These are phyloP conservation scores for Garrulus glandarius DNA, from an alignment of 2,797 vertebrate species.

Conservation along the genomic window DNA sequence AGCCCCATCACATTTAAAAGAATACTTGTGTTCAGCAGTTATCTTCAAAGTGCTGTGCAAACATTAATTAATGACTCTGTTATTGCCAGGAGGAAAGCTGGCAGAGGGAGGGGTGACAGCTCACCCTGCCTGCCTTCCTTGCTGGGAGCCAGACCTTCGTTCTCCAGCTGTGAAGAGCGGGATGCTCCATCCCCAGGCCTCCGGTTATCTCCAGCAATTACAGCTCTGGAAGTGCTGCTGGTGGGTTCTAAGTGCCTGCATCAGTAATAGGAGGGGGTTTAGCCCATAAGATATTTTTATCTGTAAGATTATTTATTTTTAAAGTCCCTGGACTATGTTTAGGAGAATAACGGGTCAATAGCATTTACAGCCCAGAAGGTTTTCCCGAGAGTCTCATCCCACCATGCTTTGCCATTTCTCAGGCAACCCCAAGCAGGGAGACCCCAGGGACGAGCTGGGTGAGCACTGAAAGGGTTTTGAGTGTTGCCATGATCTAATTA, in stretches of 20 bases:
- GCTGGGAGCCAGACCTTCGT: neutral
- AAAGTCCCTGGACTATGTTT: neutral
- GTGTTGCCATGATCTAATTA: neutral
- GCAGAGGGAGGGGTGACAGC: neutral
- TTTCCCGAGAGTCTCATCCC: neutral
- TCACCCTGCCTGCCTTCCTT: neutral
- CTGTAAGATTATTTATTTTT: neutral
- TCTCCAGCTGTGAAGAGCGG: rapidly evolving
- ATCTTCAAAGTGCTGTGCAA: neutral
- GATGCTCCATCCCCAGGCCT: neutral
- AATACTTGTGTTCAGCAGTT: neutral
- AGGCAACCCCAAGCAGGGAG: neutral
- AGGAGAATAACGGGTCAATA: neutral
- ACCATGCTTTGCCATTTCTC: neutral
- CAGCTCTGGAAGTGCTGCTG: neutral
- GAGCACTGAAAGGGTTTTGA: neutral
- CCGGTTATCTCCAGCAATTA: neutral
- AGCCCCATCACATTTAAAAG: neutral
- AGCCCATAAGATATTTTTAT: neutral
- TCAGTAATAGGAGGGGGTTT: neutral
- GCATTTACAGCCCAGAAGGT: neutral
- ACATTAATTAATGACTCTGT: neutral
- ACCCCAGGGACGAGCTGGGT: neutral
- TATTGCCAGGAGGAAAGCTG: neutral
- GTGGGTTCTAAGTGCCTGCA: neutral